Evolutionary conservation across 2,888 invertebrate species (phyloP).

Genomic region (Perithous albicinctus): DNA sequence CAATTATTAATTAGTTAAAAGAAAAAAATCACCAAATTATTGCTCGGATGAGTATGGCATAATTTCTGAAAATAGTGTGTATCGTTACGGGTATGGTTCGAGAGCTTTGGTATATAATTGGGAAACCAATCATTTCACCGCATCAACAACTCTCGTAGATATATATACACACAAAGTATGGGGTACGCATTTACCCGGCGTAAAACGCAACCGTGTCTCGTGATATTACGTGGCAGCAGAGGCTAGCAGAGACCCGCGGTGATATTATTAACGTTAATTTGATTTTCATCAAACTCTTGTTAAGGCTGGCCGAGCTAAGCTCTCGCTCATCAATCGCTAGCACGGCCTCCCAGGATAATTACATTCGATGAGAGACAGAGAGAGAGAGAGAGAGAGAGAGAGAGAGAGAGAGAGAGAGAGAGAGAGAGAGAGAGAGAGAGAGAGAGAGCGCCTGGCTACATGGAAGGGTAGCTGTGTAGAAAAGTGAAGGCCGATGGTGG

Average conservation of each 20-base stretch:
- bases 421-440: constrained; percentile 36
- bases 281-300: constrained; percentile 72
- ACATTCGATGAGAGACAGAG: constrained; percentile 62
- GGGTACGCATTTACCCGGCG: constrained; percentile 29
- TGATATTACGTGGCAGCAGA: constrained; percentile 49
- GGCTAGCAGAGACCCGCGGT: constrained; percentile 55
- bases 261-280: constrained; percentile 71
- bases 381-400: constrained; percentile 39
- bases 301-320: constrained; percentile 69
- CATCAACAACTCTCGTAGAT: background rate
- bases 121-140: constrained; percentile 15
- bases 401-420: constrained; percentile 10
- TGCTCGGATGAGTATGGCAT: background rate
- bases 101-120: constrained; percentile 17
- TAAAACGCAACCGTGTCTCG: constrained; percentile 58
- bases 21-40: background rate
- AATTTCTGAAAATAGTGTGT: background rate
- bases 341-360: constrained; percentile 66
- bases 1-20: background rate
- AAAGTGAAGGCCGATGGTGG: constrained; percentile 39
- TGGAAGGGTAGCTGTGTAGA: constrained; percentile 24
- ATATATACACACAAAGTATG: background rate
- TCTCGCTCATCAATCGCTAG: constrained; percentile 69
- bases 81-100: constrained; percentile 5
- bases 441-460: background rate